Base-by-base conservation (phyloP, 2,888 invertebrate genomes). In the Panopea generosa region DNA sequence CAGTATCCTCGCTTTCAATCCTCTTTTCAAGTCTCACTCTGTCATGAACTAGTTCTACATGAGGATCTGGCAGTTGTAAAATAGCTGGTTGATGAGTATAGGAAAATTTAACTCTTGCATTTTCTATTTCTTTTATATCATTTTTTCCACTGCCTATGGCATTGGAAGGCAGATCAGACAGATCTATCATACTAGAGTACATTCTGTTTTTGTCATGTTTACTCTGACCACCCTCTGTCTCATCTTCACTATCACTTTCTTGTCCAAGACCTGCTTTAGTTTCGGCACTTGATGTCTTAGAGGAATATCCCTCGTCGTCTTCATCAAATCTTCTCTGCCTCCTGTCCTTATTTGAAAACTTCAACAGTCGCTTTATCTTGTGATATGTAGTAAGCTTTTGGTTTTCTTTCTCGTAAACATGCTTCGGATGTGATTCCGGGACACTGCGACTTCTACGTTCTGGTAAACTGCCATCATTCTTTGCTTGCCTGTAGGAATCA, bases 261-360 rank as follows among this genome's bases (percentile, higher is more conserved):
- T 71, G 71, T 9, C 33, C 33, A 33, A 7, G 33, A 33, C 33
- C 11, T 4, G 33, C 6, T 33, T 33, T 33, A n/a, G 59, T 52
- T 33, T 81, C 81, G 22, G 81, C 81, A 61, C 81, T 81, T 2
- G 77, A 77, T 18, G 81, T 77, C 61, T 81, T 81, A 9, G 81
- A 81, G 3, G 74, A 63, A 66, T 81, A 81, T 11, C 81, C 81
- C 67, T 81, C 81, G 45, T 81, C 81, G 22, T 77, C 81, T 1
- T 77, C 77, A 11, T 81, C 77, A 22, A 71, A 77, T 50, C 72
- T 76, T 7, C 20, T 40, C 18, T 45, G 27, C 14, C 57, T 59
- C 49, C 68, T 50, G 38, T 66, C 79, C 22, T 43, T 63, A n/a
- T 53, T 69, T 0, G 81, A 71, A 55, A 81, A 69, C 29, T 74